Conservation (phyloP, 2,888 invertebrate species). For the Leucoptera coffeella region DNA sequence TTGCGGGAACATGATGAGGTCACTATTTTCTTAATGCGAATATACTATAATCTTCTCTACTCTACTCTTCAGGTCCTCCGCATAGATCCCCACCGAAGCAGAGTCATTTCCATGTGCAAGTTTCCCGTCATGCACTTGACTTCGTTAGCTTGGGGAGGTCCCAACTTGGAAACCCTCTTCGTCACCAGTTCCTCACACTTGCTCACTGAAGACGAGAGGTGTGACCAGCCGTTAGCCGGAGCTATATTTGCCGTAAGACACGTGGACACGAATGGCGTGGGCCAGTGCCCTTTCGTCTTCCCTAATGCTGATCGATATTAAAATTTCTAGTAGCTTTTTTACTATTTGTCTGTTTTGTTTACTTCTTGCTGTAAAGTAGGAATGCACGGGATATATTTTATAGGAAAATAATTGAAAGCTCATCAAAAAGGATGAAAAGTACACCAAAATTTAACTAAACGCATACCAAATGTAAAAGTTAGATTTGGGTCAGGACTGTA, state of each 20-base stretch:
- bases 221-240: constrained; percentile 10
- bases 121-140: constrained; percentile 55
- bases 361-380: too few species aligned
- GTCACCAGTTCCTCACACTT: constrained; percentile 50
- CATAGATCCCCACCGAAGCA: constrained; percentile 37
- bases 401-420: too few species aligned
- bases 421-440: too few species aligned
- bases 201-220: constrained; percentile 5
- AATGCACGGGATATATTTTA: too few species aligned
- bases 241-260: constrained; percentile 10
- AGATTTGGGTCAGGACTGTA: too few species aligned
- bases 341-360: too few species aligned
- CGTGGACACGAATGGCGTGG: constrained; percentile 10
- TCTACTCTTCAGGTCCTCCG: constrained; percentile 41
- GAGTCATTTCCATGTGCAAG: constrained; percentile 36
- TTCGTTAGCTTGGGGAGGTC: constrained; percentile 63
- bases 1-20: too few species aligned
- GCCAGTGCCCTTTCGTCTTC: constrained; percentile 10
- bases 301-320: constrained; percentile 10
- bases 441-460: too few species aligned
- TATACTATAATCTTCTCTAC: too few species aligned
- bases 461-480: too few species aligned
- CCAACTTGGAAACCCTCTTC: constrained; percentile 55
- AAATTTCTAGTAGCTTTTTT: constrained; percentile 1
- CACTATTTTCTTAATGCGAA: too few species aligned